Conservation (phyloP, 2,113 vertebrate species). For the Vicugna pacos region DNA sequence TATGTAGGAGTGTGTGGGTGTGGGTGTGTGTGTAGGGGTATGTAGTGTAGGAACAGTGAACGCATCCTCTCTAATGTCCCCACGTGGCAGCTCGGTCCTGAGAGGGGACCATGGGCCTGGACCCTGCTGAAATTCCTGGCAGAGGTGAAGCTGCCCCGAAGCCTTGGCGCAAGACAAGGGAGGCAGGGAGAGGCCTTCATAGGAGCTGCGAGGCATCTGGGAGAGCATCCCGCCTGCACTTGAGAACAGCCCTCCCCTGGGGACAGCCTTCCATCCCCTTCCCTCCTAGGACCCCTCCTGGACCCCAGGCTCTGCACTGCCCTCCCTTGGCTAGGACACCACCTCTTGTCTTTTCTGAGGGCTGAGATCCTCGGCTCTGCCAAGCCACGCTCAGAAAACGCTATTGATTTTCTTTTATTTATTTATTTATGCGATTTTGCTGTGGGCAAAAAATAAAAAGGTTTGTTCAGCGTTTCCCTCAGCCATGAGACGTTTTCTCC, state of each 20-base stretch:
- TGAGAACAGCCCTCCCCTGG: background rate
- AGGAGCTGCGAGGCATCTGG: background rate
- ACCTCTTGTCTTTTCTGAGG: background rate
- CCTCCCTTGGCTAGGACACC: background rate
- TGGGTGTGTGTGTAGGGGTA: background rate
- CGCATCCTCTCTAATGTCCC: background rate
- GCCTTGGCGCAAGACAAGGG: background rate
- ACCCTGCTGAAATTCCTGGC: background rate
- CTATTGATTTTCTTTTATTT: constrained; percentile 74
- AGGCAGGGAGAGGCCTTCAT: accelerated
- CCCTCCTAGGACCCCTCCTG: background rate
- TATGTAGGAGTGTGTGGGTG: background rate
- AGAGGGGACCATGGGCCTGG: accelerated
- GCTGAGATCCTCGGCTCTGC: background rate
- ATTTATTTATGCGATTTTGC: constrained; percentile 74
- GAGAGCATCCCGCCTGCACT: background rate
- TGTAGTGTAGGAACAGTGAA: background rate
- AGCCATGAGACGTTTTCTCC: background rate
- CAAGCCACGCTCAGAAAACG: background rate
- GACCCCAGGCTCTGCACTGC: accelerated
- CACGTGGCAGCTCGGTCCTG: background rate
- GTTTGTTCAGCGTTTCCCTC: constrained; percentile 7
- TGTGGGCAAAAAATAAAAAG: constrained; percentile 70
- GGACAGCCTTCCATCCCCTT: too few relatives aligned
- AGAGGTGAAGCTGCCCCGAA: background rate